Evolutionary conservation across 2,113 vertebrate species (phyloP), one percentile per base, ranked within the genome.

Genomic region (Atherinomorus stipes): DNA sequence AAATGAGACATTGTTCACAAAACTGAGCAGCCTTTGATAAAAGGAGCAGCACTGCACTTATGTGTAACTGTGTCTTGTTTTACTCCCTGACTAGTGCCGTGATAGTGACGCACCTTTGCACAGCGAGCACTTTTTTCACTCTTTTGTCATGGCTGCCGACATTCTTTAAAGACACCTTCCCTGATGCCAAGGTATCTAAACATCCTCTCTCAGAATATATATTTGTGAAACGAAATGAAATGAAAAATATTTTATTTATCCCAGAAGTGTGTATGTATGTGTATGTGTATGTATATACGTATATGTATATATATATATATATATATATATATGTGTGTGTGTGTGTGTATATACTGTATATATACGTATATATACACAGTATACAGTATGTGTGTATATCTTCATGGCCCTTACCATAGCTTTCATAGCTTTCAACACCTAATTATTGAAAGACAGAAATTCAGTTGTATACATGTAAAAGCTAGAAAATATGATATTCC

Each of bases 141-240:
- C 93, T 99, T 37, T 93, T 98, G 77, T 99, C 96, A 56, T 99
- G 98, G 98, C 91, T 99, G 78, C 98, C 98, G 0, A 98, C 96
- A 0, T 99, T 96, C 94, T 99, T 99, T 52, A 95, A 95, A 87
- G 97, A 99, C 81, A 95, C 94, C 1, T 99, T 96, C 79, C 97
- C 97, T 0, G 91, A 95, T n/a, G 94, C 97, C 3, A 97, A 98
- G 96, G 98, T 99, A 34, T 34, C 31, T 34, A 34, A 34, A 34
- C 31, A 34, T 31, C 28, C 28, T 7, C 28, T n/a, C n/a, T n/a
- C n/a, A n/a, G n/a, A n/a, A n/a, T n/a, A n/a, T n/a, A n/a, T n/a
- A n/a, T n/a, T n/a, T n/a, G n/a, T n/a, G n/a, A n/a, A n/a, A n/a
- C n/a, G n/a, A n/a, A n/a, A n/a, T n/a, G n/a, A n/a, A n/a, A n/a